Conservation (phyloP, 2,888 invertebrate genomes). For the Romanomermis culicivorax region DNA sequence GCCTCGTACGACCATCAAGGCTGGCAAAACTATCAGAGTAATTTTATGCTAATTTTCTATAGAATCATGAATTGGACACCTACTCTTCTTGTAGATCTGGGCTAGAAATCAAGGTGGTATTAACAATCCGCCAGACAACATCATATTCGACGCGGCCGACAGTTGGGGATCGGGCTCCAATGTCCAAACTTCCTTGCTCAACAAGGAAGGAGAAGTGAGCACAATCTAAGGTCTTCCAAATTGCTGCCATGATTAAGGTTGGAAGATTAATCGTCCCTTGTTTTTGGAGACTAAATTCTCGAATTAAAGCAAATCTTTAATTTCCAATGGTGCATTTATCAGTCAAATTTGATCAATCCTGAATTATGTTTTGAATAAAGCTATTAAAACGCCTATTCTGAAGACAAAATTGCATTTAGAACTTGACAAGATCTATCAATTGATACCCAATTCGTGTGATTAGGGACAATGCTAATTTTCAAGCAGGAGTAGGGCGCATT, state of each 20-base stretch:
- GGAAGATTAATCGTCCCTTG: neutral
- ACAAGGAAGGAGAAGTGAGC: conserved; percentile 33
- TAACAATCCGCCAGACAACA: conserved; percentile 25
- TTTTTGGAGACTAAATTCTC: neutral
- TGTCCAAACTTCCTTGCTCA: conserved; percentile 33
- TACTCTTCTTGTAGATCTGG: conserved; percentile 32
- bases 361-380: no score
- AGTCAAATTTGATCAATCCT: no score
- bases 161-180: conserved; percentile 34
- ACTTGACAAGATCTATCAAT: no score
- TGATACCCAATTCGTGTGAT: no score
- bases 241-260: no score
- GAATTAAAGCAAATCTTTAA: conserved; percentile 10
- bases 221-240: neutral
- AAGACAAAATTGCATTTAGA: no score
- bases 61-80: no score
- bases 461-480: no score
- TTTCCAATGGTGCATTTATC: no score
- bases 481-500: no score
- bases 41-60: no score
- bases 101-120: conserved; percentile 29
- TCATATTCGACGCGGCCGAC: conserved; percentile 26
- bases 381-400: no score
- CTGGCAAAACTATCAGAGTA: conserved; percentile 17
- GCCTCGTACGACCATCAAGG: conserved; percentile 14